Evolutionary conservation across 2,113 vertebrate species (phyloP), one percentile per base, ranked within the genome.

Genomic region (Pagrus major): DNA sequence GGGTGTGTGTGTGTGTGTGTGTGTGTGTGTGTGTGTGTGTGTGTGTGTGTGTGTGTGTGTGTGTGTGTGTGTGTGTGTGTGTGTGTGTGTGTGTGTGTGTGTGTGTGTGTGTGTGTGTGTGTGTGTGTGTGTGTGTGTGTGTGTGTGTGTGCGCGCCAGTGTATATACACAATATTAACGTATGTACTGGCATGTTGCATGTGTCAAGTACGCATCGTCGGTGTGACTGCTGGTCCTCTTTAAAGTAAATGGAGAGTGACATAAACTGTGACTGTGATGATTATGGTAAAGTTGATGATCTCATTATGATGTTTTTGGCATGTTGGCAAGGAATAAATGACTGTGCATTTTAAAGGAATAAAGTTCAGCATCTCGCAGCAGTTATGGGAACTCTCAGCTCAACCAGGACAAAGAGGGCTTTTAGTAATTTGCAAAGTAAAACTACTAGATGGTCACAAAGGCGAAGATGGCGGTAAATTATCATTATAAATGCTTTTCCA

Each of bases 401-500:
- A 74, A 71, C 31, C 27, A 27, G 63, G 69, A 86, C 64, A 86
- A 86, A 82, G 88, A 83, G 47, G 85, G 77, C 65, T 79, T 82
- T 80, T 76, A 84, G 47, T 89, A 81, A 83, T 91, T 84, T 80
- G 41, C 63, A 61, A 75, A 81, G 59, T 83, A 76, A 79, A 63
- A 80, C 54, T 81, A 78, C 55, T 85, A 61, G 18, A 83, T 64
- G n/a, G 78, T 64, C 75, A 25, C 79, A 66, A 76, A 74, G 20
- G 64, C n/a, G 82, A 75, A 88, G 65, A 93, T 92, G 87, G 94
- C 88, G 89, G 86, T 92, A 91, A 83, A 55, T 93, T 86, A 81
- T 85, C 70, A 84, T 87, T 94, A 84, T 95, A 93, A 95, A 93
- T 92, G 78, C 89, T 94, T 96, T 97, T 96, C 94, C 94, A 97